Conservation (phyloP, 2,113 vertebrate genomes). For the Epinephelus fuscoguttatus region DNA sequence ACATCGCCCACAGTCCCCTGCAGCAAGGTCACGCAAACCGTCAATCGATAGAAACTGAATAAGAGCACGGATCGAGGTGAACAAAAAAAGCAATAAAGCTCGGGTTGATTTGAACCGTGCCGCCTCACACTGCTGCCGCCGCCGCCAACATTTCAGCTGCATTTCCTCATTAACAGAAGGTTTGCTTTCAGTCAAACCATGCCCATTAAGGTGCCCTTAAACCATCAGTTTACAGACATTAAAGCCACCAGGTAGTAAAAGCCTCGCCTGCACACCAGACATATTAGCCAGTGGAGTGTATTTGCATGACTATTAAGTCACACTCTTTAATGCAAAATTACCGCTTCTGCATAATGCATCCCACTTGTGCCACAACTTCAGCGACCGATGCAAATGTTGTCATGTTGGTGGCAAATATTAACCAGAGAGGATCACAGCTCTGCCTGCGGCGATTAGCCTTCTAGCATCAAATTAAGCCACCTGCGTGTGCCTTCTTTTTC, state of each 20-base stretch:
- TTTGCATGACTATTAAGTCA: slow-evolving; percentile 13
- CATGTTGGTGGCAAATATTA: neutral
- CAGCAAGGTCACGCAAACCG: slow-evolving; percentile 77
- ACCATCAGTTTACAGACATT: slow-evolving; percentile 12
- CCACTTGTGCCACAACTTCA: slow-evolving; percentile 8
- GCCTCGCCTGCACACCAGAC: slow-evolving; percentile 29
- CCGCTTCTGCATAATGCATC: slow-evolving; percentile 2
- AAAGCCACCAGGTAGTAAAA: slow-evolving; percentile 31
- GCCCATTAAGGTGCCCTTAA: neutral
- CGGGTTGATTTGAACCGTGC: slow-evolving; percentile 24
- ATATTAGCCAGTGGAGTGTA: slow-evolving; percentile 8
- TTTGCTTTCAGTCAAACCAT: neutral
- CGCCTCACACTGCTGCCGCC: neutral
- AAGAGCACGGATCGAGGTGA: slow-evolving; percentile 61
- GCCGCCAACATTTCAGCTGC: slow-evolving; percentile 21
- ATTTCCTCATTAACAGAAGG: slow-evolving; percentile 11
- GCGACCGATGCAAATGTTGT: neutral
- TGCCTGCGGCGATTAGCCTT: slow-evolving; percentile 36
- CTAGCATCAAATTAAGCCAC: neutral
- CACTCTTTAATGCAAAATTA: slow-evolving; percentile 6
- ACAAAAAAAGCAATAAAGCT: slow-evolving; percentile 30
- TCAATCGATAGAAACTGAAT: slow-evolving; percentile 72
- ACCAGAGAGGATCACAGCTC: slow-evolving; percentile 16
- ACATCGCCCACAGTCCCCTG: slow-evolving; percentile 58
- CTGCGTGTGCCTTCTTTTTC: slow-evolving; percentile 22